Percentiles rank a stretch among this genome's conserved stretches.
Evolutionary conservation across 35 echinoderm and acorn worm species (phyloP).

Genomic region (Apostichopus californicus): DNA sequence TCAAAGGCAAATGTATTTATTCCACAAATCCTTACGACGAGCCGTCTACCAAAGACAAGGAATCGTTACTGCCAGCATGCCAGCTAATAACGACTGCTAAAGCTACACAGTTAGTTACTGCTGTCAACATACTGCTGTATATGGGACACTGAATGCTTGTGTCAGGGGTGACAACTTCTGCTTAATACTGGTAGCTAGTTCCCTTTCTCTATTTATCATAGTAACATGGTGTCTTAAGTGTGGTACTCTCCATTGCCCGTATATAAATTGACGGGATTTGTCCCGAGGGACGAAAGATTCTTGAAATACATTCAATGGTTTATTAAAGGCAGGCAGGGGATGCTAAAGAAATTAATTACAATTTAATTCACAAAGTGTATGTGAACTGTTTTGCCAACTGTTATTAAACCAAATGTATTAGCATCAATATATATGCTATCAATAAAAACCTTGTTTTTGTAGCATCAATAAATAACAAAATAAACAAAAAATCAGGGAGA

Average conservation of each 20-base stretch:
- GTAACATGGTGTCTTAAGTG: too few relatives aligned
- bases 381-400: too few relatives aligned
- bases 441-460: too few relatives aligned
- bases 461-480: too few relatives aligned
- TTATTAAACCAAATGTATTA: too few relatives aligned
- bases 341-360: too few relatives aligned
- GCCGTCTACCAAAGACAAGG: slow-evolving; percentile 7
- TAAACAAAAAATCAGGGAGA: too few relatives aligned
- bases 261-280: not conserved
- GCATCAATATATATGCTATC: too few relatives aligned
- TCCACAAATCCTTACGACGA: slow-evolving; percentile 11
- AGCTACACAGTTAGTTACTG: slow-evolving; percentile 7
- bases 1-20: slow-evolving; percentile 31
- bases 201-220: too few relatives aligned
- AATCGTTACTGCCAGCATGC: slow-evolving; percentile 8
- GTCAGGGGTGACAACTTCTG: slow-evolving; percentile 29
- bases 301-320: not conserved
- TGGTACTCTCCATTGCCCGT: not conserved
- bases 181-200: not conserved
- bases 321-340: not conserved
- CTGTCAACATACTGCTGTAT: slow-evolving; percentile 36
- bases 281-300: not conserved
- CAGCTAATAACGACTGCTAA: slow-evolving; percentile 6
- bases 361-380: too few relatives aligned
- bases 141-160: slow-evolving; percentile 33